phyloP scores from a whole-genome alignment of 2,797 vertebrate genomes.

The Remorina albescens region DNA sequence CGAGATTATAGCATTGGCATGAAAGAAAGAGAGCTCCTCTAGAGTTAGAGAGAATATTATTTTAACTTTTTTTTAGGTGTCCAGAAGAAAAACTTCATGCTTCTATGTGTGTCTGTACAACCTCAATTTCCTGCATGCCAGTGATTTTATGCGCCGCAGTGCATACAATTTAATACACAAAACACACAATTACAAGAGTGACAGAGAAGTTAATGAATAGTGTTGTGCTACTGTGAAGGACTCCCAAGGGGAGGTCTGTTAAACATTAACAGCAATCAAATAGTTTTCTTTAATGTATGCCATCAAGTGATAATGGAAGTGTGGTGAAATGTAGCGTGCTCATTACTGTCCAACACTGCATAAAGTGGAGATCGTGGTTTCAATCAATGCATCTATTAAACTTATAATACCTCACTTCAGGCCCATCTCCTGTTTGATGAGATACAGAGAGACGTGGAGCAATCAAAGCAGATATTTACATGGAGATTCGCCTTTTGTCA shows the following conservation, averaged over 20 bases:
- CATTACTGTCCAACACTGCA: conserved; percentile 17
- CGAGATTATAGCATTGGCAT: not conserved
- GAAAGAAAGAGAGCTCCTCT: not conserved
- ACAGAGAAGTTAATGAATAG: conserved; percentile 58
- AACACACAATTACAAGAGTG: conserved; percentile 51
- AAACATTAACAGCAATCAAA: conserved; percentile 33
- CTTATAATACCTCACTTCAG: not conserved
- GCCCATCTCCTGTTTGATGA: conserved; percentile 1
- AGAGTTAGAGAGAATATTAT: not conserved
- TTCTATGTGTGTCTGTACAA: conserved; percentile 18
- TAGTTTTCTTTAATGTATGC: conserved; percentile 32
- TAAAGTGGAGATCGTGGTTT: conserved; percentile 5
- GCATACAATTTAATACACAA: conserved; percentile 51
- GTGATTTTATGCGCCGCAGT: conserved; percentile 30
- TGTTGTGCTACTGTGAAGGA: conserved; percentile 45
- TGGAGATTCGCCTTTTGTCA: not conserved
- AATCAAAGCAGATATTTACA: not conserved
- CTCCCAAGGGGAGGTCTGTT: conserved; percentile 53
- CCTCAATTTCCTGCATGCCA: conserved; percentile 27
- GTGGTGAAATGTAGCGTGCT: conserved; percentile 30
- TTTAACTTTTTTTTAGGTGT: not conserved
- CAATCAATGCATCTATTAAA: conserved; percentile 13
- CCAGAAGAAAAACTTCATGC: not conserved
- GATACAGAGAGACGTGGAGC: not conserved
- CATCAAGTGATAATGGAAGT: conserved; percentile 38